Conservation (phyloP, 92 coral and sea anemone species). For the Montipora capitata region DNA sequence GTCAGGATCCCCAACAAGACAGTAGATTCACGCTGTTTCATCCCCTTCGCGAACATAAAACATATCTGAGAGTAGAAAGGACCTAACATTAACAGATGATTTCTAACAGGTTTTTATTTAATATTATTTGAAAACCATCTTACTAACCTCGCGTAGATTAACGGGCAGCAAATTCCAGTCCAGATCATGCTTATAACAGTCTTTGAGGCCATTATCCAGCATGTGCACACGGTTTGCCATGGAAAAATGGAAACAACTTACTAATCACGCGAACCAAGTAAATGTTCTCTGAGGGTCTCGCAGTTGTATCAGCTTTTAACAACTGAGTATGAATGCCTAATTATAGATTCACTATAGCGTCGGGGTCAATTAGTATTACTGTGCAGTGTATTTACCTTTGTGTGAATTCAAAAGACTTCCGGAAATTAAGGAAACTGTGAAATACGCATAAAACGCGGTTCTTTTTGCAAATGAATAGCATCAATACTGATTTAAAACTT, state of each 20-base stretch:
- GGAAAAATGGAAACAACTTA: background rate
- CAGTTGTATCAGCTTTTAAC: background rate
- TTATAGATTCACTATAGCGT: background rate
- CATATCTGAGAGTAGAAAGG: slow-evolving; percentile 5
- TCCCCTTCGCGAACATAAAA: slow-evolving; percentile 15
- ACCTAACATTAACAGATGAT: background rate
- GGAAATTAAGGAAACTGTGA: background rate
- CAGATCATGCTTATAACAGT: slow-evolving; percentile 5
- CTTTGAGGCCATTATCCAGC: slow-evolving; percentile 11
- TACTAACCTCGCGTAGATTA: slow-evolving; percentile 7
- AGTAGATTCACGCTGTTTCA: slow-evolving; percentile 29
- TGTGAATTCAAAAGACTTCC: background rate
- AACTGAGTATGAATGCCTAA: background rate
- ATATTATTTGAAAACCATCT: background rate
- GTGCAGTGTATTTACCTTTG: background rate
- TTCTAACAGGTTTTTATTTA: background rate
- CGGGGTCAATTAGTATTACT: background rate
- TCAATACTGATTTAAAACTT: no score
- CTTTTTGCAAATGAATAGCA: background rate
- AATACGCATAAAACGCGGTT: background rate
- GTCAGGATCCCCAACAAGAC: slow-evolving; percentile 29
- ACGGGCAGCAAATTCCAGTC: slow-evolving; percentile 15
- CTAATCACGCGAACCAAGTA: background rate
- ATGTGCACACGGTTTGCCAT: slow-evolving; percentile 4
- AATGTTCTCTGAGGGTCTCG: background rate